Base-by-base conservation (phyloP, 2,888 invertebrate species). In the Trilocha varians region DNA sequence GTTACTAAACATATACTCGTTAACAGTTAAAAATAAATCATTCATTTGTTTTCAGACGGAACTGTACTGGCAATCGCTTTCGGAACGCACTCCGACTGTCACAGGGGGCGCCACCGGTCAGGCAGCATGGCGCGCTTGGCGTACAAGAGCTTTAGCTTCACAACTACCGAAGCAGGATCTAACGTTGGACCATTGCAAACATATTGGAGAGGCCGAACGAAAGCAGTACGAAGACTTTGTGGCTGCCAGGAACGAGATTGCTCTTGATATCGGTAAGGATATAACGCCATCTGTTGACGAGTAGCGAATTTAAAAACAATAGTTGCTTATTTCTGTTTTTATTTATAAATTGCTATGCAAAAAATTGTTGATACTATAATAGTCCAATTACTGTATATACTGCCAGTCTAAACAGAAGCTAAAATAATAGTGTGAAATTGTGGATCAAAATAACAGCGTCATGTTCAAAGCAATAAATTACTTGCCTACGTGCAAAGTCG, bases 141-240 rank as follows among this genome's bases (percentile, higher is more conserved):
- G 78, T 53, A 75, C 80, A 52, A 61, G 86, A 54, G 71, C 90
- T 65, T 85, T 99, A 60, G 92, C 95, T 50, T 87, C 90, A 49
- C 98, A 99, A 83, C 87, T 99, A 64, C 99, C 99, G 34, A 94
- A 94, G 73, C 97, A 98, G 84, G 99, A 99, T 74, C 89, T 98
- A 45, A 93, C 96, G 6, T 85, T 95, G 57, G 91, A 93, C 41
- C 96, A 97, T 70, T 97, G 97, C 78, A 91, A 92, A 65, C 93
- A 96, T 72, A 88, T 98, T 45, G 93, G 94, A 51, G 87, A 91
- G 13, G 89, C 90, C 62, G 91, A 94, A 67, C 89, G 90, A 63
- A 90, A 91, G 53, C 92, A 94, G 61, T 98, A 94, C 73, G 94
- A 97, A 79, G 97, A 98, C 77, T 99, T 99, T 77, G 93, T 98